phyloP scores from a whole-genome alignment of 1,140 invertebrate genomes.

The Drosophila prosaltans region DNA sequence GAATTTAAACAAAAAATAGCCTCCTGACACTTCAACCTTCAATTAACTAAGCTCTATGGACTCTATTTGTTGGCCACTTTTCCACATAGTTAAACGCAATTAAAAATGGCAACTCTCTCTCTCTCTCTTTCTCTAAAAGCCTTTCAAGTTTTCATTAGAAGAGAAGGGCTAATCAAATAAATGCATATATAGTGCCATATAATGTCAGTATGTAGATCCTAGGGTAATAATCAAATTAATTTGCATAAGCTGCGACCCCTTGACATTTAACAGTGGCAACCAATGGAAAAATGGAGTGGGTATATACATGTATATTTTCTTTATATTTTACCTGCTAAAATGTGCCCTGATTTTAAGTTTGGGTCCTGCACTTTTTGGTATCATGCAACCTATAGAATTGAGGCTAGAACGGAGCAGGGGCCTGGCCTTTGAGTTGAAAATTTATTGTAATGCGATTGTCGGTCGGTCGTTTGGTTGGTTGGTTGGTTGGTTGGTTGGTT shows the following conservation, averaged over 20 bases:
- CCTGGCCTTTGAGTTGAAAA: constrained; percentile 60
- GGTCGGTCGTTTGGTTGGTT: constrained; percentile 35
- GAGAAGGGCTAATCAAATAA: constrained; percentile 55
- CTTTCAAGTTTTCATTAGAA: constrained; percentile 33
- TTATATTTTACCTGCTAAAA: background rate
- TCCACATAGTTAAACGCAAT: constrained; percentile 37
- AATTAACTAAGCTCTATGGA: background rate
- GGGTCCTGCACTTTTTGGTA: constrained; percentile 53
- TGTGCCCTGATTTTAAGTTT: constrained; percentile 50
- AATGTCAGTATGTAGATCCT: constrained; percentile 34
- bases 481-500: constrained; percentile 35
- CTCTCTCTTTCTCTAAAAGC: constrained; percentile 39
- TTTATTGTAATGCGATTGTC: constrained; percentile 78
- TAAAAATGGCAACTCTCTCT: constrained; percentile 48
- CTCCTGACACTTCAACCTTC: constrained; percentile 1
- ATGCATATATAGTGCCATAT: constrained; percentile 36
- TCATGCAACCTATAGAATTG: constrained; percentile 43
- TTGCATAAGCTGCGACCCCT: constrained; percentile 60
- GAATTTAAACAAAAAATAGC: background rate
- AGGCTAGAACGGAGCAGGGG: background rate
- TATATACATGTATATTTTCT: too few relatives aligned
- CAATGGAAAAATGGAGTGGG: background rate
- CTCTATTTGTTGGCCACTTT: background rate
- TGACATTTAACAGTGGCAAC: constrained; percentile 45
- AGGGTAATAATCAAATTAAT: constrained; percentile 71